These are phyloP conservation scores for Lepidurus arcticus DNA, from an alignment of 1,140 invertebrate genomes.

Conservation along the genomic window DNA sequence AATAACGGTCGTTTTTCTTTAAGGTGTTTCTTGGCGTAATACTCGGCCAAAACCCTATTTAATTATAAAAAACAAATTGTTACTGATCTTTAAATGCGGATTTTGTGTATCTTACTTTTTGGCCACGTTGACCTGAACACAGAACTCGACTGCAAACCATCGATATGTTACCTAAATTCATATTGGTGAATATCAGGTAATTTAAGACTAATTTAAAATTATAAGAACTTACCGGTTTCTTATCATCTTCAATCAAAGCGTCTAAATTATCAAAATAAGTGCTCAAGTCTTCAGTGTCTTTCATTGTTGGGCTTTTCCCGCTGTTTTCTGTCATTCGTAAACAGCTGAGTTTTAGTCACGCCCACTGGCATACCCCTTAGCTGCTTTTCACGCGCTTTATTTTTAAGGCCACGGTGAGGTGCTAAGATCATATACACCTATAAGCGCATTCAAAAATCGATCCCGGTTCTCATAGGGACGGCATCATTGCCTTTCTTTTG, in stretches of 20 bases:
- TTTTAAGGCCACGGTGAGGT: too few relatives aligned
- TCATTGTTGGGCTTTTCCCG: background rate
- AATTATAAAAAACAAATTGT: background rate
- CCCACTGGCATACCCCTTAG: too few relatives aligned
- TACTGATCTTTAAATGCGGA: background rate
- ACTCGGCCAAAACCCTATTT: background rate
- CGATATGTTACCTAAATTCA: background rate
- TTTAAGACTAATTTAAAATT: background rate
- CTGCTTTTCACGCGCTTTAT: too few relatives aligned
- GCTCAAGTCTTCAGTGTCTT: background rate
- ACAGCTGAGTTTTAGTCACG: background rate
- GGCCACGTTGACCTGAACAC: background rate
- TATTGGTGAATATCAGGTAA: background rate
- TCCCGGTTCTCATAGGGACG: too few relatives aligned
- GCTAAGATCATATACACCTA: too few relatives aligned
- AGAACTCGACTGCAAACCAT: constrained; percentile 3
- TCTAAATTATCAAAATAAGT: too few relatives aligned
- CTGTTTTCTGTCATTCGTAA: background rate
- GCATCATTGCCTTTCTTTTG: too few relatives aligned
- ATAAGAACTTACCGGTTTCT: background rate
- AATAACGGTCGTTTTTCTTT: background rate
- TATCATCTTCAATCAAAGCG: background rate
- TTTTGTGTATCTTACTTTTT: background rate
- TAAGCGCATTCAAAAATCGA: too few relatives aligned
- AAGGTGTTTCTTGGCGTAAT: background rate